Evolutionary conservation across 1,140 invertebrate species (phyloP).

Genomic region (Goniozus legneri): DNA sequence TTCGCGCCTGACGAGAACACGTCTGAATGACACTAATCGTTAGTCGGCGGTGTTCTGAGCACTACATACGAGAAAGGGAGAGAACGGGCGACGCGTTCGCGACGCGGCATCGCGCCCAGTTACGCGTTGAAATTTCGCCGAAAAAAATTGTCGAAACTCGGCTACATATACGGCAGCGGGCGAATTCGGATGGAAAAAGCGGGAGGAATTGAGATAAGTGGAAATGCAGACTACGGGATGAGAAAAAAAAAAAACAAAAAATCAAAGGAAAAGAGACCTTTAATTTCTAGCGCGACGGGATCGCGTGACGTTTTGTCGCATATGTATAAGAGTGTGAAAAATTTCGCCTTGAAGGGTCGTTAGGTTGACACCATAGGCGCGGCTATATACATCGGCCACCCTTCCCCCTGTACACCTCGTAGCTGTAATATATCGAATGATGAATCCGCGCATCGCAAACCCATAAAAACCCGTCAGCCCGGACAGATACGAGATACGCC

Average conservation of each 20-base stretch:
- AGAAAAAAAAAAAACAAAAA: no score
- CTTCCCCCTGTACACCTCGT: no score
- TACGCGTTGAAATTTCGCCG: background rate
- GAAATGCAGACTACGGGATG: no score
- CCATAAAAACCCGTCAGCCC: slow-evolving; percentile 51
- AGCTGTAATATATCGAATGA: slow-evolving; percentile 49
- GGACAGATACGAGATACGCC: slow-evolving; percentile 53
- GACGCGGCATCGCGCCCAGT: background rate
- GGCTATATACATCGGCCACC: no score
- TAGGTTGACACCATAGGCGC: slow-evolving; percentile 36
- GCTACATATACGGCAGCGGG: no score
- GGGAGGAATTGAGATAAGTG: no score
- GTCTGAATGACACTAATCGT: slow-evolving; percentile 22
- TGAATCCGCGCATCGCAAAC: slow-evolving; percentile 51
- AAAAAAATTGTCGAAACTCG: background rate
- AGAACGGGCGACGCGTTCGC: slow-evolving; percentile 3
- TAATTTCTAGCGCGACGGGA: slow-evolving; percentile 16
- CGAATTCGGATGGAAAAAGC: no score
- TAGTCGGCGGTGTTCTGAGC: slow-evolving; percentile 19
- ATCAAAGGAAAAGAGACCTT: no score
- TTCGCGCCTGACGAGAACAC: slow-evolving; percentile 24
- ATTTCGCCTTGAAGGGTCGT: slow-evolving; percentile 39
- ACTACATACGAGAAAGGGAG: slow-evolving; percentile 2
- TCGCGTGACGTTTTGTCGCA: no score
- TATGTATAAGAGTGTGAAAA: slow-evolving; percentile 21